Evolutionary conservation across 2,888 invertebrate genomes (phyloP), one percentile per base, ranked within the genome.

Genomic region (Microchrysa polita): DNA sequence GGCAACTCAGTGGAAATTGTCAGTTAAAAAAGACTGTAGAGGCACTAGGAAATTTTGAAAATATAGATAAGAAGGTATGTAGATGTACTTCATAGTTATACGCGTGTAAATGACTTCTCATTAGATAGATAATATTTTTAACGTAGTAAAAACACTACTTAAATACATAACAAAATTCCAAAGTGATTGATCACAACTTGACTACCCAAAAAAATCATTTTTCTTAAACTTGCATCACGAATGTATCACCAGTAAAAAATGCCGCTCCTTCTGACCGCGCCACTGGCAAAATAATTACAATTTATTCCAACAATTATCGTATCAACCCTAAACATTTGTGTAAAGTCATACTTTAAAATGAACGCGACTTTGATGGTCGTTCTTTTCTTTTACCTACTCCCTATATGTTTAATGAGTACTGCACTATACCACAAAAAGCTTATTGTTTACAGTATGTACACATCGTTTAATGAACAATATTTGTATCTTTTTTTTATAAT

Each of bases 241-340:
- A 34, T 34, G 27, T 2, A 5, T 34, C 27, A 34, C 27, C 27
- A 34, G 27, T 34, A 14, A 67, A 27, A 69, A 53, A 69, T 69
- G 69, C 27, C 27, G 27, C 27, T 34, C n/a, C n/a, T n/a, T n/a
- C n/a, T n/a, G n/a, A n/a, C n/a, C n/a, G n/a, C 42, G 48, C 71
- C 71, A 44, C 52, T n/a, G 71, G 57, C 57, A 2, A 55, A 71
- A 57, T 55, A 71, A 71, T 71, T 71, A 44, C 71, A 57, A 59
- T 57, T 71, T 57, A 52, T 55, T 71, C 42, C 71, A 18, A 71
- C 71, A 71, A 71, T 71, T 71, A 71, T 71, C 57, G 57, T 53
- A 42, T 71, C 71, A 71, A 67, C 22, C 67, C 52, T 14, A 27
- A 55, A 57, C 55, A 71, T 57, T 44, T 71, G 4, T 71, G 71